Evolutionary conservation across 2,797 vertebrate genomes (phyloP).

Genomic region (Neosilurus mollespiculum): DNA sequence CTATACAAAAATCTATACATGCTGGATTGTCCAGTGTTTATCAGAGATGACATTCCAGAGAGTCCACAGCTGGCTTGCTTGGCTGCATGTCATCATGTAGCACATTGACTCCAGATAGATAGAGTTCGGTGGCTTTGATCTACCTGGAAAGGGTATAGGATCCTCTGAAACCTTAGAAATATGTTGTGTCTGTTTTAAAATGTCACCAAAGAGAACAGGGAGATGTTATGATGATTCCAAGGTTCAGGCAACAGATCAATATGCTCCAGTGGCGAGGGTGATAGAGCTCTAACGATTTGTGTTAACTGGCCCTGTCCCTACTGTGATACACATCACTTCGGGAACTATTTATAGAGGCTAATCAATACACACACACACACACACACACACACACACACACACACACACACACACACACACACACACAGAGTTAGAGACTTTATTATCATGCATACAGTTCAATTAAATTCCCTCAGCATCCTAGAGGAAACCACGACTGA

Average conservation of each 20-base stretch:
- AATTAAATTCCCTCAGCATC: not conserved
- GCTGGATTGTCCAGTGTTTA: not conserved
- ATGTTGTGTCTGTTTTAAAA: not conserved
- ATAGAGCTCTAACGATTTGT: constrained; percentile 72
- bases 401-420: not conserved
- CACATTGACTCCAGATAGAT: not conserved
- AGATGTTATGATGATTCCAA: constrained; percentile 60
- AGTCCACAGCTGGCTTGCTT: not conserved
- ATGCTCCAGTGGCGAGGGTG: constrained; percentile 62
- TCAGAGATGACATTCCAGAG: not conserved
- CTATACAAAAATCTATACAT: not conserved
- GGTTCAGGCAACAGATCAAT: constrained; percentile 69
- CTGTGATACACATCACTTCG: constrained; percentile 33
- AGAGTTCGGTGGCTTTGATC: not conserved
- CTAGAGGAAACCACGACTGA: not conserved
- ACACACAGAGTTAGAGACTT: too few relatives aligned
- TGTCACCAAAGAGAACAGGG: not conserved
- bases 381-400: not conserved
- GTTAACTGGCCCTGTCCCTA: constrained; percentile 54
- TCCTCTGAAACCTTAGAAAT: not conserved
- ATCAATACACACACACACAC: constrained; percentile 47
- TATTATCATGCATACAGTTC: not conserved
- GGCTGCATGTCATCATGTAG: not conserved
- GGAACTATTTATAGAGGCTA: constrained; percentile 50
- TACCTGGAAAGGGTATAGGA: not conserved